Base-by-base conservation (phyloP, 1,140 invertebrate genomes). In the Schlechtendalia chinensis region DNA sequence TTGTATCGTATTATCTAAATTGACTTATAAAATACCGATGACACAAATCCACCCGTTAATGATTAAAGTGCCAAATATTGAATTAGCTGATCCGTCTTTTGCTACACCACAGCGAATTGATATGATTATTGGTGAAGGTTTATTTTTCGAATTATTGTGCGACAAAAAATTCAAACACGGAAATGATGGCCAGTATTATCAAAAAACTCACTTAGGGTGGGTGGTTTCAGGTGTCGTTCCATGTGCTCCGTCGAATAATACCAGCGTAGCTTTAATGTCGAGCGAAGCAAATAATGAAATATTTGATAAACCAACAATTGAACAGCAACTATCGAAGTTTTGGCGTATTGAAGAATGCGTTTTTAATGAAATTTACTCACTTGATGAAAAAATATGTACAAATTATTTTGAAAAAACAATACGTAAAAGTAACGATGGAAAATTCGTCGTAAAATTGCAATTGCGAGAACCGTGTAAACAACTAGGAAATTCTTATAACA, bases 391-490 rank as follows among this genome's bases (percentile, higher is more conserved):
- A 19, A 10, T 6, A 17, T 77, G 74, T 19, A 5, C 8, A 14
- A 22, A 19, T 19, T 19, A 58, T 32, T 54, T 32, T 45, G 22
- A 17, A 17, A 56, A 59, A 1, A 58, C 50, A 16, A 19, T 17
- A 56, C 19, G 4, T 24, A 11, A 24, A 5, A 27, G 24, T 27
- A 4, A 11, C 29, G 74, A 77, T 29, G 79, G 79, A 2, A 45
- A 29, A 80, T 80, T 80, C 53, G 22, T 32, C 27, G 58, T 80
- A 16, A 19, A 39, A 22, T 32, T 80, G 45, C 79, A 59, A 19
- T 80, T 80, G 32, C 14, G 8, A 10, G 79, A 58, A 1, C 1
- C 53, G 0, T 29, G 1, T 12, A 1, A 1, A 12, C 22, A 45
- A 16, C 16, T 80, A 19, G 39, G 58, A 5, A n/a, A 80, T 11